These are phyloP conservation scores for Yoshiicerus persimilis DNA, from an alignment of 1,140 invertebrate species.

Conservation along the genomic window DNA sequence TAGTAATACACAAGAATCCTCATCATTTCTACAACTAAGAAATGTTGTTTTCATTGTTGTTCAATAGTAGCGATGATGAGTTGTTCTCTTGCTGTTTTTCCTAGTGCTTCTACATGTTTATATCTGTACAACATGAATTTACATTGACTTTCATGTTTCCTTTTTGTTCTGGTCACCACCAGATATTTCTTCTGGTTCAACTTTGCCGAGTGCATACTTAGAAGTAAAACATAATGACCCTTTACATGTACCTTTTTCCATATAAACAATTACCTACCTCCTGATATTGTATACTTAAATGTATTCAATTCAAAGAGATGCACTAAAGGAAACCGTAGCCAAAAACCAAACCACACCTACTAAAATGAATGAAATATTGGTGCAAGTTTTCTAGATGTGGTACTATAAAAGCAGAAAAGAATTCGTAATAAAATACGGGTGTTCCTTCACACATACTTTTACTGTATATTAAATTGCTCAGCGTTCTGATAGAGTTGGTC, in stretches of 20 bases:
- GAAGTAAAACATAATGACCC: neutral
- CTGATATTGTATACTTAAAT: neutral
- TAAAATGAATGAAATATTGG: conserved; percentile 7
- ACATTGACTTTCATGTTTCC: neutral
- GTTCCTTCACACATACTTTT: neutral
- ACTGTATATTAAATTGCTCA: neutral
- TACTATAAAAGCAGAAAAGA: neutral
- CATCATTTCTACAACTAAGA: neutral
- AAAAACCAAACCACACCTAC: neutral
- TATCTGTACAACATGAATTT: neutral
- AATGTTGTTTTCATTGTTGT: neutral
- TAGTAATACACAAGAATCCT: neutral
- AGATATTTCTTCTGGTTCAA: neutral
- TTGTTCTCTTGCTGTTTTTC: neutral
- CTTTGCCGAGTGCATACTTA: neutral
- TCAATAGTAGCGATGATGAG: neutral
- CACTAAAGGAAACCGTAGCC: neutral
- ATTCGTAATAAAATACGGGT: neutral
- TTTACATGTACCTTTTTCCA: too few relatives aligned
- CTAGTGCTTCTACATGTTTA: neutral
- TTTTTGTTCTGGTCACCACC: neutral
- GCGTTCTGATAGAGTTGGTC: neutral
- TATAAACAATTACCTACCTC: neutral
- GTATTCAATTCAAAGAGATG: neutral
- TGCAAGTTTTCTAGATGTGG: neutral